phyloP scores from a whole-genome alignment of 35 echinoderm and acorn worm species.

The Stichopus chloronotus region DNA sequence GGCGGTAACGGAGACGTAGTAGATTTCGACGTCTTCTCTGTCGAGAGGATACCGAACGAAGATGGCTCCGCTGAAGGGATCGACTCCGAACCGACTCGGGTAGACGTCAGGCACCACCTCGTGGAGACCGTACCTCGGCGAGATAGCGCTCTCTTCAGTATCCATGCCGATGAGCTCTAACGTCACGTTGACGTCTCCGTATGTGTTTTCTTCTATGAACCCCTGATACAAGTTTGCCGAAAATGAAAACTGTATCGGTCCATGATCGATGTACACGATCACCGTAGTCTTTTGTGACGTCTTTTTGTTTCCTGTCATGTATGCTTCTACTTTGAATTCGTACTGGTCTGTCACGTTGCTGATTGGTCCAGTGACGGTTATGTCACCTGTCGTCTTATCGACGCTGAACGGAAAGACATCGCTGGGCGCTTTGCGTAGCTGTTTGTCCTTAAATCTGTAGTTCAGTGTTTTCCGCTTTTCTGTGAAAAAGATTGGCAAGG shows the following conservation, averaged over 20 bases:
- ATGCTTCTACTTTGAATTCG: constrained; percentile 42
- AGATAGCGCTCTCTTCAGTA: background rate
- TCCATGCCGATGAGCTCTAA: constrained; percentile 33
- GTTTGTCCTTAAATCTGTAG: constrained; percentile 35
- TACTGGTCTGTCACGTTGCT: constrained; percentile 33
- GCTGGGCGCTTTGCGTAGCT: constrained; percentile 20
- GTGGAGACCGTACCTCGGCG: constrained; percentile 3
- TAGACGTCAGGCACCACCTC: constrained; percentile 54
- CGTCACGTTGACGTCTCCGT: constrained; percentile 60
- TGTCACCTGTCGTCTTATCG: constrained; percentile 17
- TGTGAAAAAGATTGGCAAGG: background rate
- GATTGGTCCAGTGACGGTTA: constrained; percentile 22
- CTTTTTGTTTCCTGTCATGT: constrained; percentile 9
- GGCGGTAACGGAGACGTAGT: constrained; percentile 57
- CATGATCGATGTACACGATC: background rate
- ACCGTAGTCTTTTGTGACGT: background rate
- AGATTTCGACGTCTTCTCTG: constrained; percentile 64
- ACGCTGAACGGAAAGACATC: constrained; percentile 43
- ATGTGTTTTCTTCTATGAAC: constrained; percentile 69
- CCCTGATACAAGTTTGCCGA: constrained; percentile 21
- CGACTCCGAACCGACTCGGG: constrained; percentile 53
- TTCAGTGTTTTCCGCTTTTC: constrained; percentile 21
- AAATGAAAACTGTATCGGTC: constrained; percentile 17
- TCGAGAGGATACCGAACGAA: constrained; percentile 64
- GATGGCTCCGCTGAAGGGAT: constrained; percentile 56